phyloP scores from a whole-genome alignment of 2,797 vertebrate genomes.

The Limnodromus scolopaceus region DNA sequence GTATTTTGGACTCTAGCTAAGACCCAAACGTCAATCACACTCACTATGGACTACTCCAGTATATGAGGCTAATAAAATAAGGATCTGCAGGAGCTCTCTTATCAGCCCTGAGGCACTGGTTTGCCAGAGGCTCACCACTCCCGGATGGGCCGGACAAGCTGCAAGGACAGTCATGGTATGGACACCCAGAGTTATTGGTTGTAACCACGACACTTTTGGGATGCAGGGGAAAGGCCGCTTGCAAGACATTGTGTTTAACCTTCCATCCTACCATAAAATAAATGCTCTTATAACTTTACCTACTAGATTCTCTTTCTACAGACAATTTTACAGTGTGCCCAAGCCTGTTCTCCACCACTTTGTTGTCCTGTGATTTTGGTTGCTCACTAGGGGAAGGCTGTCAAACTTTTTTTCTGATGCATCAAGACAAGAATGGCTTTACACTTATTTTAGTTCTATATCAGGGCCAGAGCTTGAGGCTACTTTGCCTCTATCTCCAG shows the following conservation, averaged over 20 bases:
- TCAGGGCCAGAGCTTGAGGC: background rate
- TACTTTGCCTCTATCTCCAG: background rate
- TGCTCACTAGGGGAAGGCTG: background rate
- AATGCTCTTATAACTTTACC: background rate
- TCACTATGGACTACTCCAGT: accelerated
- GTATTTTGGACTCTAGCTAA: background rate
- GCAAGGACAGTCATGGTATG: background rate
- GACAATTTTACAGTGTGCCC: background rate
- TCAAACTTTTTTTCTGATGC: background rate
- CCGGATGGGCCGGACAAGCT: accelerated
- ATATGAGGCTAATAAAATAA: background rate
- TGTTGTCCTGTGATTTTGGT: background rate
- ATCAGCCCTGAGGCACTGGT: background rate
- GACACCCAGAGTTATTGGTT: accelerated
- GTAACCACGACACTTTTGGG: background rate
- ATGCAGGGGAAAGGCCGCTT: background rate
- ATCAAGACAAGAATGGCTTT: background rate
- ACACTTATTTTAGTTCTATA: background rate
- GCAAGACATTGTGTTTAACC: background rate
- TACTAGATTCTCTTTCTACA: background rate
- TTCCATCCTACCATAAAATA: background rate
- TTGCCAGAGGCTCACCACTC: background rate
- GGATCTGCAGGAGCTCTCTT: background rate
- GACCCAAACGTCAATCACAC: background rate
- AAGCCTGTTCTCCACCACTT: background rate